phyloP scores from a whole-genome alignment of 2,797 vertebrate species.

The Monodelphis domestica region DNA sequence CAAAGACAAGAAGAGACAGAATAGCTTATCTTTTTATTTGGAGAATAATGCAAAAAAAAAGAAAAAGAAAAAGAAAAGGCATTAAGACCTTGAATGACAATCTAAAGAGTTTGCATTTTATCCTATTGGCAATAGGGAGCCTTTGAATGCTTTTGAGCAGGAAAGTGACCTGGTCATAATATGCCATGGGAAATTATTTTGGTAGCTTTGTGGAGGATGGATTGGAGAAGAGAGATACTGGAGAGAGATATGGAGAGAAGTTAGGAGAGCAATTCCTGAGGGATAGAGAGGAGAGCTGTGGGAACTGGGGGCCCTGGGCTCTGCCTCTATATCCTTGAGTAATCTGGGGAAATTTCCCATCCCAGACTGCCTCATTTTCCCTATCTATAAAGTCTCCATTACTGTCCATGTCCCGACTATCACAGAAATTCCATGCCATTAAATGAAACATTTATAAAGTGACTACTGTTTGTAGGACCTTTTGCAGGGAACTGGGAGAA shows the following conservation, averaged over 20 bases:
- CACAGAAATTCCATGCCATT: background rate
- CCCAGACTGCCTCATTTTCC: background rate
- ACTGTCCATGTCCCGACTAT: background rate
- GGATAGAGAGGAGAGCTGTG: background rate
- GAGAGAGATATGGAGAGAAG: background rate
- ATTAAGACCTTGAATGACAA: background rate
- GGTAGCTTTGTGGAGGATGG: background rate
- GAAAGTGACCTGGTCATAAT: background rate
- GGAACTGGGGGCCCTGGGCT: background rate
- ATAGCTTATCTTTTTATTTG: background rate
- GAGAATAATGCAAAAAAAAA: background rate
- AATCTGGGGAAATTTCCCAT: background rate
- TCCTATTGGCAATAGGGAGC: background rate
- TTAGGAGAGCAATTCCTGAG: background rate
- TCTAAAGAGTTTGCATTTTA: background rate
- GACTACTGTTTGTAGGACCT: background rate
- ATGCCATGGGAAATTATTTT: background rate
- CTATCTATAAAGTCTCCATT: background rate
- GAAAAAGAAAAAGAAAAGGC: background rate
- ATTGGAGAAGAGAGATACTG: background rate
- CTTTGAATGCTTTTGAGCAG: background rate
- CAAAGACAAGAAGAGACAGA: background rate
- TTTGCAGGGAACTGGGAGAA: background rate
- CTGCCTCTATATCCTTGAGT: background rate
- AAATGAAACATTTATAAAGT: background rate